Evolutionary conservation across 2,113 vertebrate genomes (phyloP).

Genomic region (Hucho hucho): DNA sequence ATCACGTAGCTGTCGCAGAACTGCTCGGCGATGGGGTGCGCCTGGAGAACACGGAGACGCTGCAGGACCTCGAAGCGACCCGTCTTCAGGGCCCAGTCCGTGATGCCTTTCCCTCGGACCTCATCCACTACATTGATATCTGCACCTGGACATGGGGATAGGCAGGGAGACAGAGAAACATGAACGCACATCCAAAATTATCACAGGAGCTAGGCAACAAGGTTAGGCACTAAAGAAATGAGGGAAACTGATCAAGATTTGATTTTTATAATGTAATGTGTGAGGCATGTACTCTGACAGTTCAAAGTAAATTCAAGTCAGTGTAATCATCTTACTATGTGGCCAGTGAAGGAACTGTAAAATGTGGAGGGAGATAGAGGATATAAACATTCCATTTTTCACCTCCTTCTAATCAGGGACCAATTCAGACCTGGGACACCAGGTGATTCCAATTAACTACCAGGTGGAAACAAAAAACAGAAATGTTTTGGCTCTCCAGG

Average conservation of each 20-base stretch:
- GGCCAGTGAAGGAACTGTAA: constrained; percentile 25
- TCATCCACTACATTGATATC: constrained; percentile 79
- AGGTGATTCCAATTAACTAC: no score
- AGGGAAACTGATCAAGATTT: background rate
- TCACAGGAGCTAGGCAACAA: no score
- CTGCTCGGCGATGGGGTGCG: constrained; percentile 72
- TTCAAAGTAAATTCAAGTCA: background rate
- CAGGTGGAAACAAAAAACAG: no score
- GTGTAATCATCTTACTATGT: constrained; percentile 43
- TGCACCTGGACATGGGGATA: constrained; percentile 75
- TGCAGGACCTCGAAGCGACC: constrained; percentile 76
- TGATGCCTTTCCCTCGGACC: constrained; percentile 75
- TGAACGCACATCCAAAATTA: no score
- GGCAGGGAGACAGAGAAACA: background rate
- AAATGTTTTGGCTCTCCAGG: no score
- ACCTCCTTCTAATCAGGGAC: no score
- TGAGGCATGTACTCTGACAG: background rate
- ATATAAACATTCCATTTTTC: no score
- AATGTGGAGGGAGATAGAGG: background rate
- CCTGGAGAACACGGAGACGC: constrained; percentile 73
- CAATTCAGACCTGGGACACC: no score
- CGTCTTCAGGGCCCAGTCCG: constrained; percentile 82
- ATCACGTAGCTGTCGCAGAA: constrained; percentile 74
- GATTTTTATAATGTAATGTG: background rate
- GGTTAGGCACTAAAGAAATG: background rate